A percentile compares a stretch with the other conserved stretches of the same genome.
Conservation (phyloP, 1,140 invertebrate genomes). For the Lucilia cuprina region DNA sequence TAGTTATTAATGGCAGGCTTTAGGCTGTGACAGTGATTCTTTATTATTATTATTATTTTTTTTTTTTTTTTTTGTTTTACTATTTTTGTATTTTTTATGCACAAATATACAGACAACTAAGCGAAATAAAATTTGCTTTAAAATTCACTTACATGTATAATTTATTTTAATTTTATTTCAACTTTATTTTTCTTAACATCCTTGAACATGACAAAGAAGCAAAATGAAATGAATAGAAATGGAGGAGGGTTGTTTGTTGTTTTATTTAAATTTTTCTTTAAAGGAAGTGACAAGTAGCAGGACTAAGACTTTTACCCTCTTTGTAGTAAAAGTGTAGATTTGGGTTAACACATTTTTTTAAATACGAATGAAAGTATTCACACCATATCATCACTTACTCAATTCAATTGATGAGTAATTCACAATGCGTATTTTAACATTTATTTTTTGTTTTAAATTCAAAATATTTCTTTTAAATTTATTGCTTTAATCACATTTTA, state of each 20-base stretch:
- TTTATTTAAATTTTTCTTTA: neutral
- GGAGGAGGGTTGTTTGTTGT: too few species aligned
- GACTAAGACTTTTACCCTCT: neutral
- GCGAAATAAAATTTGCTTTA: neutral
- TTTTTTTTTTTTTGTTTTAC: too few species aligned
- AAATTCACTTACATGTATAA: neutral
- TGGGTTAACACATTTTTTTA: neutral
- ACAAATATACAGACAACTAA: neutral
- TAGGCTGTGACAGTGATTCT: constrained; percentile 7
- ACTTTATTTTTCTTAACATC: neutral
- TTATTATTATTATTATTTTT: too few species aligned
- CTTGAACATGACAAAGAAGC: neutral
- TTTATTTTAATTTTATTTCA: neutral
- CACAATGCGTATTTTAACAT: neutral
- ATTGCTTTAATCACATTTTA: neutral
- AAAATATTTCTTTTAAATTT: neutral
- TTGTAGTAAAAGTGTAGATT: neutral
- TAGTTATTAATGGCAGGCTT: neutral
- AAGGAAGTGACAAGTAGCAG: neutral
- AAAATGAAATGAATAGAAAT: too few species aligned
- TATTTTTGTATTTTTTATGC: neutral
- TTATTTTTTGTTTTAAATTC: neutral
- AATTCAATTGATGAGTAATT: too few species aligned
- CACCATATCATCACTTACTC: neutral
- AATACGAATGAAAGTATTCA: neutral